Evolutionary conservation across 2,113 vertebrate species (phyloP).

Genomic region (Rhinoptilus africanus): DNA sequence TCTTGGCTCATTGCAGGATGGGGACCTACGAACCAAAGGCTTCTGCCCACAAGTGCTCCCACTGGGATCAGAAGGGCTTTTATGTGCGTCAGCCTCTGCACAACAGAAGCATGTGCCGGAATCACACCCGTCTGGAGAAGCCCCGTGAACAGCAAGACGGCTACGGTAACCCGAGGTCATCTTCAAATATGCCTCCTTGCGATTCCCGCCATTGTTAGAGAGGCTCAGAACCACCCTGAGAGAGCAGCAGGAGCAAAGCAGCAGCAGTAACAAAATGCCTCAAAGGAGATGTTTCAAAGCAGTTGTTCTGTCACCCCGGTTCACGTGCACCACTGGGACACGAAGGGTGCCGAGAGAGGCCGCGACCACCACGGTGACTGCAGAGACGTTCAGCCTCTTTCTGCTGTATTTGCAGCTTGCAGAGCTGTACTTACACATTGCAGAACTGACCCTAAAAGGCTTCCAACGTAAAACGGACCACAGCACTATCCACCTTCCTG

Average conservation of each 20-base stretch:
- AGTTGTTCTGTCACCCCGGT: not conserved
- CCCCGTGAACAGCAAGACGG: not conserved
- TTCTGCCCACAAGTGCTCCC: not conserved
- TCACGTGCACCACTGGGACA: rapidly evolving
- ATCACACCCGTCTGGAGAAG: not conserved
- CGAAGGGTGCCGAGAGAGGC: rapidly evolving
- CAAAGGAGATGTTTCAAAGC: not conserved
- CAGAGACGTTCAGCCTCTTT: not conserved
- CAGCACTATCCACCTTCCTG: not conserved
- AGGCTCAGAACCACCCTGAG: not conserved
- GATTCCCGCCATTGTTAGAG: not conserved
- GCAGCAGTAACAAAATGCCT: not conserved
- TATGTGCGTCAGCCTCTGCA: not conserved
- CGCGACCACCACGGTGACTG: rapidly evolving
- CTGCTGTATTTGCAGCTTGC: not conserved
- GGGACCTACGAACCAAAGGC: not conserved
- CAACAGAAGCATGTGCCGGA: not conserved
- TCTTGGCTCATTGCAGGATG: not conserved
- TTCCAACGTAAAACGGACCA: not conserved
- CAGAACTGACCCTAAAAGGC: not conserved
- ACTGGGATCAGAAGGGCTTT: not conserved
- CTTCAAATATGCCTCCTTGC: rapidly evolving
- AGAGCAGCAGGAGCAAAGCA: not conserved
- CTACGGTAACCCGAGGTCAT: not conserved
- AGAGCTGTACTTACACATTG: not conserved